Conservation (phyloP, 1,140 invertebrate genomes). For the Tetramorium simillimum region DNA sequence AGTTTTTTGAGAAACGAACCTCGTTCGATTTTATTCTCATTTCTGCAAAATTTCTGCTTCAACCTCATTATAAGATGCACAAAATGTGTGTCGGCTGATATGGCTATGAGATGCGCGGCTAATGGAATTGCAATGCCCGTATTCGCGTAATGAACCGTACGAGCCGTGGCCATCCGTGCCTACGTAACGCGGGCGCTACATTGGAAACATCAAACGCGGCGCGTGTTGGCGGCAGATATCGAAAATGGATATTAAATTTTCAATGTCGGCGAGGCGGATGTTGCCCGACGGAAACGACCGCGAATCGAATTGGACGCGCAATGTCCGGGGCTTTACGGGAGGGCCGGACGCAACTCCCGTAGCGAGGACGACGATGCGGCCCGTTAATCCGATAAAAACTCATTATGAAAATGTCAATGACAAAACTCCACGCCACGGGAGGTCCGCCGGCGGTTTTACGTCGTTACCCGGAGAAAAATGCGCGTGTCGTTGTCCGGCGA, state of each 20-base stretch:
- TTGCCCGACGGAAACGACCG: constrained; percentile 48
- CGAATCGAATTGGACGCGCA: constrained; percentile 53
- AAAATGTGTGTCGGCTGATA: background rate
- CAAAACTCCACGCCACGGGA: constrained; percentile 15
- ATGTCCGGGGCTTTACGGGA: constrained; percentile 24
- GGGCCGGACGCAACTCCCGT: background rate
- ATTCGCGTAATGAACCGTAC: constrained; percentile 27
- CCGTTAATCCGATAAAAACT: constrained; percentile 50
- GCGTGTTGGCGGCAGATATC: constrained; percentile 44
- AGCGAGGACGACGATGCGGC: background rate
- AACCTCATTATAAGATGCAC: constrained; percentile 12
- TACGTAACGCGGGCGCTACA: constrained; percentile 43
- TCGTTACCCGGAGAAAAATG: constrained; percentile 8
- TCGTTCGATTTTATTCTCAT: background rate
- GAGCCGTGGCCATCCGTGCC: background rate
- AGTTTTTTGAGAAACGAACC: background rate
- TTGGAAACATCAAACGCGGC: constrained; percentile 53
- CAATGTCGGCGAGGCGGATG: constrained; percentile 43
- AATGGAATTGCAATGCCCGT: constrained; percentile 49
- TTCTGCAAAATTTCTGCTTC: background rate
- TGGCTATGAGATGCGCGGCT: constrained; percentile 2
- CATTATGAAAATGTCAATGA: constrained; percentile 55
- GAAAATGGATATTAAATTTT: constrained; percentile 61
- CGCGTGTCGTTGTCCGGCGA: background rate
- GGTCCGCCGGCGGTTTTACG: background rate